Evolutionary conservation across 2,113 vertebrate genomes (phyloP), one percentile per base, ranked within the genome.

Genomic region (Australoheros scitulus): DNA sequence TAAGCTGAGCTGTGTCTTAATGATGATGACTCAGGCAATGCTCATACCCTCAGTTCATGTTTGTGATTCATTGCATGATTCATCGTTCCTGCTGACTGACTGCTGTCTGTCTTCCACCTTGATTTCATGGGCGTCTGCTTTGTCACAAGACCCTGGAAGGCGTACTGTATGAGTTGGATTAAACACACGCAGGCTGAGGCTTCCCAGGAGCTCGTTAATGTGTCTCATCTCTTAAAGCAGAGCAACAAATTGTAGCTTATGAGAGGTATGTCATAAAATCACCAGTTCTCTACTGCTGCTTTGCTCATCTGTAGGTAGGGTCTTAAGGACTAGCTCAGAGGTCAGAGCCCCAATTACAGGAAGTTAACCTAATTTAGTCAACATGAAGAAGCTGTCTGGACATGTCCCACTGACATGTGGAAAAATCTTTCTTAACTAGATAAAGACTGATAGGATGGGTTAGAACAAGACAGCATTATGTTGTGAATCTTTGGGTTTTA

Each of bases 331-430:
- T 55, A 87, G 74, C 61, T 83, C 63, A 84, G 76, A 84, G 80
- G 93, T 90, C 86, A 83, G 56, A 75, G 81, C 43, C 80, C 76
- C 78, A 80, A 79, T 86, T 93, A 84, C 50, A 76, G 79, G 63
- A 87, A 77, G 84, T 86, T 75, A 90, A 85, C 87, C 81, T 77
- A 43, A 81, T 89, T 89, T 85, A 87, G 68, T 86, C 82, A 82
- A 64, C 82, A 82, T 36, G 26, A 57, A 74, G 17, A 56, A 61
- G 78, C 82, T 91, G 90, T 90, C 79, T 78, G 61, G 57, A 85
- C 80, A 61, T 63, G 78, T 84, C 72, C 26, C 41, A 59, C 65
- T 65, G 77, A 77, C 20, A 55, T 76, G 60, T 81, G 41, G 47
- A 79, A 82, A 74, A 20, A 55, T 29, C 0, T n/a, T 65, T 70